Conservation (phyloP, 2,797 vertebrate species). For the Ciconia nigra region DNA sequence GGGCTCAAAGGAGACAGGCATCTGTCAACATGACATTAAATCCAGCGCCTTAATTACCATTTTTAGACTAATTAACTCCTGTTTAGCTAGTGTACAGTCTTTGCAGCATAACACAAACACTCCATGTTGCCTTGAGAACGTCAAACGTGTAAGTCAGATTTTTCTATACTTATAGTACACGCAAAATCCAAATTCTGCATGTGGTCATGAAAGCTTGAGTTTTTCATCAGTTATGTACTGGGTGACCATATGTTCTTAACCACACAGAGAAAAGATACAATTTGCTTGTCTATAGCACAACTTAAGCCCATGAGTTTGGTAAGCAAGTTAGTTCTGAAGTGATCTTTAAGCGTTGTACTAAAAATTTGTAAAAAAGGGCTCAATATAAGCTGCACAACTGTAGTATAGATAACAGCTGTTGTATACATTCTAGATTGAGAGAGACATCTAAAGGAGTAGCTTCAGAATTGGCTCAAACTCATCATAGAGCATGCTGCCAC, state of each 20-base stretch:
- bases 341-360: neutral
- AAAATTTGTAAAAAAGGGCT: neutral
- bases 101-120: neutral
- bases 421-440: neutral
- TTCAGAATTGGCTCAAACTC: neutral
- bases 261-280: neutral
- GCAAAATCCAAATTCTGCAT: neutral
- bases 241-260: neutral
- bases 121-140: neutral
- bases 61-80: constrained; percentile 25
- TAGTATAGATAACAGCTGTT: neutral
- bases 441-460: neutral
- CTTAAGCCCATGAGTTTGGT: neutral
- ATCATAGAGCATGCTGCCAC: neutral
- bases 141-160: fast-evolving
- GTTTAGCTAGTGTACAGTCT: neutral
- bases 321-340: neutral
- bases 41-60: constrained; percentile 16
- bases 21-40: constrained; percentile 65
- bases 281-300: neutral
- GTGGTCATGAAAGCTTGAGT: neutral
- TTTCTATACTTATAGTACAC: neutral
- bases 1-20: constrained; percentile 64
- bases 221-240: neutral
- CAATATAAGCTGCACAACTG: neutral